These are phyloP conservation scores for Phainopepla nitens DNA, from an alignment of 2,113 vertebrate species.

Conservation along the genomic window DNA sequence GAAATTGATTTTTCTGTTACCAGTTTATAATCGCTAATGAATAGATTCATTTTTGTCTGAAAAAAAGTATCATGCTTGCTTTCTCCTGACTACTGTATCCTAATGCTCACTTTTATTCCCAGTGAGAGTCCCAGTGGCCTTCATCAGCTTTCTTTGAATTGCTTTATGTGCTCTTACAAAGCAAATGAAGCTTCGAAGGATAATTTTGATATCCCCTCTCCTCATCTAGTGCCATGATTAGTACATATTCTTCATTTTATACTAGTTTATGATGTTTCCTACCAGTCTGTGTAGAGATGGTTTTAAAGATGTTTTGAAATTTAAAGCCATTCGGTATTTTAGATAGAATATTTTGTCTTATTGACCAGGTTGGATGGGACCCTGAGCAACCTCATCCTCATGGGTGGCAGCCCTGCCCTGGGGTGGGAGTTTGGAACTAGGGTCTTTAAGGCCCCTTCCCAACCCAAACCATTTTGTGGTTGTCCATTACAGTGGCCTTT, in stretches of 20 bases:
- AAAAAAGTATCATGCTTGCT: not conserved
- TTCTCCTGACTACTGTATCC: not conserved
- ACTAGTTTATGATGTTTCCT: not conserved
- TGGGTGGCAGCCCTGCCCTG: not conserved
- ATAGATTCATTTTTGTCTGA: not conserved
- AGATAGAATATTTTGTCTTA: not conserved
- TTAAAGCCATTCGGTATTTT: not conserved
- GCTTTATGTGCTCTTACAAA: not conserved
- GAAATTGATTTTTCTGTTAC: not conserved
- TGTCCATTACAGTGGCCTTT: not conserved
- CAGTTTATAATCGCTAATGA: not conserved
- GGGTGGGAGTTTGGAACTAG: not conserved
- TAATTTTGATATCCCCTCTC: not conserved
- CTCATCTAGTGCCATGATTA: not conserved
- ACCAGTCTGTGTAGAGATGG: not conserved
- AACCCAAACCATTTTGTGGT: not conserved
- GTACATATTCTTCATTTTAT: not conserved
- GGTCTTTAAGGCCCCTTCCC: not conserved
- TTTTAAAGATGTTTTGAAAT: not conserved
- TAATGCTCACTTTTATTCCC: not conserved
- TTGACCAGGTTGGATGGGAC: not conserved
- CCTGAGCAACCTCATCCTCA: not conserved
- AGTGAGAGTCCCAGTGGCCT: not conserved
- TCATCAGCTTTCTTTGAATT: not conserved
- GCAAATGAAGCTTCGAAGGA: not conserved